Percentiles rank a stretch among this genome's conserved stretches.
Evolutionary conservation across 2,888 invertebrate species (phyloP).

Genomic region (Apamea epomidion): DNA sequence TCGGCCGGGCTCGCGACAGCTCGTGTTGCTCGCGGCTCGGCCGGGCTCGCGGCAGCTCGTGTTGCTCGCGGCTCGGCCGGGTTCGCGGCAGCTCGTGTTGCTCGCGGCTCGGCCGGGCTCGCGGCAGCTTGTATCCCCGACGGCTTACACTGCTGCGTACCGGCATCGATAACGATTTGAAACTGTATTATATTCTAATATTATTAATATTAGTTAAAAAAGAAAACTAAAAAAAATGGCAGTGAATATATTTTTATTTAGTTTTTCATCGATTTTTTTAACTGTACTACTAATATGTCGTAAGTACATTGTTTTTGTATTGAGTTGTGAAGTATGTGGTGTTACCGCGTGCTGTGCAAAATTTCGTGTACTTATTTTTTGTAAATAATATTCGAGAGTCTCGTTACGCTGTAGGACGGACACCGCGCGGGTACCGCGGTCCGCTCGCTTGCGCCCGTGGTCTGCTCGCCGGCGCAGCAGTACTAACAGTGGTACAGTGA

Average conservation of each 20-base stretch:
- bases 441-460: slow-evolving; percentile 5
- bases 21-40: too few species aligned
- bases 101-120: neutral
- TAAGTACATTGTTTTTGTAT: slow-evolving; percentile 67
- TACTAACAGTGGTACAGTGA: neutral
- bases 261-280: slow-evolving; percentile 66
- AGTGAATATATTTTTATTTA: slow-evolving; percentile 71
- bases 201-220: slow-evolving; percentile 67
- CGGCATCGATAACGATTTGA: slow-evolving; percentile 60
- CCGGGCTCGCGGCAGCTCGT: too few species aligned
- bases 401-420: slow-evolving; percentile 57
- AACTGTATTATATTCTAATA: slow-evolving; percentile 72
- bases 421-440: slow-evolving; percentile 42
- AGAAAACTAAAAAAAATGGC: slow-evolving; percentile 70
- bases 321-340: slow-evolving; percentile 63
- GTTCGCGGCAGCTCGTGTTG: too few species aligned
- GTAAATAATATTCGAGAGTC: slow-evolving; percentile 73
- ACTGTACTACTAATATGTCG: slow-evolving; percentile 63
- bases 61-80: too few species aligned
- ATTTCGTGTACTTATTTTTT: slow-evolving; percentile 80
- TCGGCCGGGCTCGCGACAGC: too few species aligned
- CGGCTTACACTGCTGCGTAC: slow-evolving; percentile 46
- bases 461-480: neutral
- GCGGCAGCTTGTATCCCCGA: neutral
- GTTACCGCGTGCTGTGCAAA: slow-evolving; percentile 61